Conservation (phyloP, 2,888 invertebrate species). For the Calliopum simillimum region DNA sequence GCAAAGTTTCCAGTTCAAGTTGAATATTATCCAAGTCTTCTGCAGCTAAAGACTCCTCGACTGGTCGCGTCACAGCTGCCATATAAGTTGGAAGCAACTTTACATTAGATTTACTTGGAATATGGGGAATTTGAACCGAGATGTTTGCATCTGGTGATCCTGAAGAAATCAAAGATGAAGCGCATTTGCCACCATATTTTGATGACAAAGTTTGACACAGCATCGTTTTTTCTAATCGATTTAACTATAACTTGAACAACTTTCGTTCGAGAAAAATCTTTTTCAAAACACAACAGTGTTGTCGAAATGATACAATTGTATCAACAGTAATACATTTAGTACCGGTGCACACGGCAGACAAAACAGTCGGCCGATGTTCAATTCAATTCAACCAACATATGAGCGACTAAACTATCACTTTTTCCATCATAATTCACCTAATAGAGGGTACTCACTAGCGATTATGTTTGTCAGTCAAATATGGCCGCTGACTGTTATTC, state of each 20-base stretch:
- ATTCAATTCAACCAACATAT: no score
- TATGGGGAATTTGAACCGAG: conserved; percentile 71
- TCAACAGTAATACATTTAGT: background rate
- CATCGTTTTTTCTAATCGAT: background rate
- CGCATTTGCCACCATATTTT: background rate
- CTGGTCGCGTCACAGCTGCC: conserved; percentile 74
- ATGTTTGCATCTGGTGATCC: background rate
- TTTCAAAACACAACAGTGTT: background rate
- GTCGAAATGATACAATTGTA: no score
- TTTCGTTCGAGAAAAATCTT: background rate
- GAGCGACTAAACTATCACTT: no score
- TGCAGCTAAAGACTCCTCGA: conserved; percentile 83
- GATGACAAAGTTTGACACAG: background rate
- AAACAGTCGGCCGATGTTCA: no score
- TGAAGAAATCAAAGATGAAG: background rate
- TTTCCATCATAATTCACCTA: no score
- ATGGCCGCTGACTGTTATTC: no score
- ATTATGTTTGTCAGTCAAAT: no score
- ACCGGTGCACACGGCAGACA: no score
- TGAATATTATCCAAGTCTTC: conserved; percentile 91
- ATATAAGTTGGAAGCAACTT: conserved; percentile 76
- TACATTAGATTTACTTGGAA: conserved; percentile 77
- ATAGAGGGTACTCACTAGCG: no score
- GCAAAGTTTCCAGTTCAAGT: conserved; percentile 85
- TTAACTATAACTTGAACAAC: background rate